Evolutionary conservation across 1,140 invertebrate genomes (phyloP).

Genomic region (Megalonaias nervosa): DNA sequence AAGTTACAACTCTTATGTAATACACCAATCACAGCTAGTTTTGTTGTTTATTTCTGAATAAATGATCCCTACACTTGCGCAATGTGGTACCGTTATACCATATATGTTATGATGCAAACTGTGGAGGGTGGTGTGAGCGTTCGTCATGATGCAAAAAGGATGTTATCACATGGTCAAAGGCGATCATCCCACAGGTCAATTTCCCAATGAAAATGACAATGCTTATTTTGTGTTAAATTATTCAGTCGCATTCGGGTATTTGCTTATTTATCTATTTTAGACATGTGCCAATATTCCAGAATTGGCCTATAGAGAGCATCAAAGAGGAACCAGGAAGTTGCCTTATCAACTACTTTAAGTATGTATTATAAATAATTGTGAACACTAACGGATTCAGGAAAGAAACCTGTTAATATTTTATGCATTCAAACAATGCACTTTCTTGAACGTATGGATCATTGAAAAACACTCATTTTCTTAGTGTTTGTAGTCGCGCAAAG

Average conservation of each 20-base stretch:
- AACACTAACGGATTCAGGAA: too few relatives aligned
- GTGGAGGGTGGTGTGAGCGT: too few relatives aligned
- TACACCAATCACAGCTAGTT: too few relatives aligned
- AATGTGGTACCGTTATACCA: too few relatives aligned
- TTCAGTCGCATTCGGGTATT: background rate
- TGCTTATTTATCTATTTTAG: conserved; percentile 34
- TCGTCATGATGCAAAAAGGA: too few relatives aligned
- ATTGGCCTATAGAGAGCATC: conserved; percentile 53
- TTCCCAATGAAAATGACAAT: background rate
- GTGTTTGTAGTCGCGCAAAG: background rate
- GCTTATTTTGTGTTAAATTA: background rate
- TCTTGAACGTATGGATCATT: background rate
- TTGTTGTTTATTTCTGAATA: too few relatives aligned
- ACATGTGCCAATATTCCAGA: conserved; percentile 49
- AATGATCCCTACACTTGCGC: too few relatives aligned
- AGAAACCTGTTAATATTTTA: background rate
- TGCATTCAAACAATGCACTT: background rate
- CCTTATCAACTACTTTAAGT: conserved; percentile 64
- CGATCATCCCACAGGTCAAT: background rate
- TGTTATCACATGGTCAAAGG: background rate
- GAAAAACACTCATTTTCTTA: background rate
- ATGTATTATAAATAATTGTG: conserved; percentile 16
- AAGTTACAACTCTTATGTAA: too few relatives aligned
- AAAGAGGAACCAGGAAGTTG: conserved; percentile 56
- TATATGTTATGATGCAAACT: too few relatives aligned